phyloP scores from a whole-genome alignment of 2,888 invertebrate species.

The Dynastes grantii region DNA sequence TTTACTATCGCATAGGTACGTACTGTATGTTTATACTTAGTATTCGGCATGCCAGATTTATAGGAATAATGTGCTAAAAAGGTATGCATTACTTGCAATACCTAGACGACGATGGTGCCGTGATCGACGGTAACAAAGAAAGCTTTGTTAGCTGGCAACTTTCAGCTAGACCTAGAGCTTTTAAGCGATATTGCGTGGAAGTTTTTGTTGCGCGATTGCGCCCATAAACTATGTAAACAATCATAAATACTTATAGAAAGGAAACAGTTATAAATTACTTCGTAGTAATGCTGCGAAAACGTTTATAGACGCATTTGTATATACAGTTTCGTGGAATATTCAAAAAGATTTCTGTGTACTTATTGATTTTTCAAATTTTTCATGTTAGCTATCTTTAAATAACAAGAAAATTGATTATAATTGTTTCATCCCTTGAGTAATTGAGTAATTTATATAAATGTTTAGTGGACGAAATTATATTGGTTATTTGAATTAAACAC shows the following conservation, averaged over 20 bases:
- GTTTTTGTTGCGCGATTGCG: background rate
- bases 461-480: too few relatives aligned
- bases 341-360: too few relatives aligned
- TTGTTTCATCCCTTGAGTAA: too few relatives aligned
- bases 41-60: constrained; percentile 36
- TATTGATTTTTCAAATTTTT: too few relatives aligned
- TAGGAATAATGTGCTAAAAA: constrained; percentile 26
- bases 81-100: background rate
- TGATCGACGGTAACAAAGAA: constrained; percentile 12
- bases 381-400: too few relatives aligned
- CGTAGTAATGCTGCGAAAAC: background rate
- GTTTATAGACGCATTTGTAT: background rate
- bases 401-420: too few relatives aligned
- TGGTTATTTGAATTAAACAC: too few relatives aligned
- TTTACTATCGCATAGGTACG: constrained; percentile 22
- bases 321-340: too few relatives aligned
- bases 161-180: constrained; percentile 22
- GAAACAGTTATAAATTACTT: background rate
- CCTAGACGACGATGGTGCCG: background rate
- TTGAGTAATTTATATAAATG: too few relatives aligned
- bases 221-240: background rate
- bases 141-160: constrained; percentile 16
- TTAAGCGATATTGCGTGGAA: background rate
- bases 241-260: constrained; percentile 13
- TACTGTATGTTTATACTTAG: constrained; percentile 5